Conservation (phyloP, 2,888 invertebrate genomes). For the Seira ritae region DNA sequence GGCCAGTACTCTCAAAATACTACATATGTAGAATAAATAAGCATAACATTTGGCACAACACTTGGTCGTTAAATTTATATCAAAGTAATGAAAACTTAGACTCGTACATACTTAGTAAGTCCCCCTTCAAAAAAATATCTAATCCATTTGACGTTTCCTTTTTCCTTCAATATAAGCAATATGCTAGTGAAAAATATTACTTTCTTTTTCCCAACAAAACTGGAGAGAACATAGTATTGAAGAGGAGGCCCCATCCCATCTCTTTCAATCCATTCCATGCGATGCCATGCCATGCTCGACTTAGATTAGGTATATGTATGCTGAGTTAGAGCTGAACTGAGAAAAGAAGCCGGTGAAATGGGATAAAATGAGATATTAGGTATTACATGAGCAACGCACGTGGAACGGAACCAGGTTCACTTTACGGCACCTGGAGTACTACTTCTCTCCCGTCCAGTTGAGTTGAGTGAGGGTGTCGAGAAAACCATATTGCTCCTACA, state of each 20-base stretch:
- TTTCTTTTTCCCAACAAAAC: slow-evolving; percentile 24
- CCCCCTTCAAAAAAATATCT: slow-evolving; percentile 10
- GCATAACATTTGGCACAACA: slow-evolving; percentile 58
- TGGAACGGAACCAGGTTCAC: slow-evolving; percentile 47
- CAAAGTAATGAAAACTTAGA: slow-evolving; percentile 18
- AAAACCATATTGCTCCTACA: slow-evolving; percentile 9
- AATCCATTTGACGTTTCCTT: slow-evolving; percentile 16
- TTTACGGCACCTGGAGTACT: slow-evolving; percentile 57
- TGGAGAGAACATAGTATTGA: too few relatives aligned
- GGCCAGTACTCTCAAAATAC: slow-evolving; percentile 29
- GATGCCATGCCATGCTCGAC: background rate
- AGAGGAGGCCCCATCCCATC: too few relatives aligned
- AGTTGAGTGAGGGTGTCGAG: background rate
- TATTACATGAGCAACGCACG: slow-evolving; percentile 49
- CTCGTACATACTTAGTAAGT: background rate
- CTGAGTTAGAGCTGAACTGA: background rate
- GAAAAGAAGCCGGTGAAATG: slow-evolving; percentile 41
- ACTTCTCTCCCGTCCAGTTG: background rate
- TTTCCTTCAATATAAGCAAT: background rate
- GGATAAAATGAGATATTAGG: slow-evolving; percentile 67
- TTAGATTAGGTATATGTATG: background rate
- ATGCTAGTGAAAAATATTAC: slow-evolving; percentile 18
- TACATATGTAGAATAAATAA: background rate
- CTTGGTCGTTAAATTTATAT: slow-evolving; percentile 47
- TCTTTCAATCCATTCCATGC: background rate